Evolutionary conservation across 2,113 vertebrate genomes (phyloP), one percentile per base, ranked within the genome.

Genomic region (Ardeotis arabs): DNA sequence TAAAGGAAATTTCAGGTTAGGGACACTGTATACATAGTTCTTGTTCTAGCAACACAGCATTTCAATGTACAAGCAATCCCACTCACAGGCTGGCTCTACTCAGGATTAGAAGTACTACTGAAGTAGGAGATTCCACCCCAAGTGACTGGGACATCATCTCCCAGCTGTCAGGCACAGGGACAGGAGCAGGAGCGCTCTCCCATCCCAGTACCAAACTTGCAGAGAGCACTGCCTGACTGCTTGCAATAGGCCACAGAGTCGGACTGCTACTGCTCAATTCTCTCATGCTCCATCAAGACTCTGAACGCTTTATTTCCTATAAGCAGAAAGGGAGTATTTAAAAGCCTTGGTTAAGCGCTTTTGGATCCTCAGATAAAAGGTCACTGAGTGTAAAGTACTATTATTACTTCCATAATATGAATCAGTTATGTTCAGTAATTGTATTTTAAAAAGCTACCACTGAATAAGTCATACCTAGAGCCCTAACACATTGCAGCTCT

Each of bases 391-490:
- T 19, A 55, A 93, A 89, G n/a, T 58, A 72, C 33, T 62, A 84
- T 75, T 94, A 92, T 78, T 84, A 72, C 66, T 62, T 84, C 69
- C 33, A 70, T 81, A 84, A 88, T 21, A 14, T 44, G 24, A 16
- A 86, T 75, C 74, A 35, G 62, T 91, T 95, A 84, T n/a, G 28
- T 49, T 93, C 80, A 76, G 74, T 62, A 95, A 93, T 1, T 59
- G 37, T 49, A 68, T 68, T 95, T 91, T 86, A 39, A 93, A 95
- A 82, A 88, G 59, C 50, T 85, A 94, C 72, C 20, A 35, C 58
- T 39, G 39, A 25, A 11, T 74, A 62, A 95, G 63, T 23, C 47
- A 1, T 17, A 69, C 33, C 81, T 63, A 70, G 41, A 50, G 78
- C 50, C 29, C 22, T 39, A 59, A 53, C 25, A 56, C 25, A 82